A percentile compares a stretch with the other conserved stretches of the same genome.
Conservation (phyloP, 1,140 invertebrate genomes). For the Venustaconcha ellipsiformis region DNA sequence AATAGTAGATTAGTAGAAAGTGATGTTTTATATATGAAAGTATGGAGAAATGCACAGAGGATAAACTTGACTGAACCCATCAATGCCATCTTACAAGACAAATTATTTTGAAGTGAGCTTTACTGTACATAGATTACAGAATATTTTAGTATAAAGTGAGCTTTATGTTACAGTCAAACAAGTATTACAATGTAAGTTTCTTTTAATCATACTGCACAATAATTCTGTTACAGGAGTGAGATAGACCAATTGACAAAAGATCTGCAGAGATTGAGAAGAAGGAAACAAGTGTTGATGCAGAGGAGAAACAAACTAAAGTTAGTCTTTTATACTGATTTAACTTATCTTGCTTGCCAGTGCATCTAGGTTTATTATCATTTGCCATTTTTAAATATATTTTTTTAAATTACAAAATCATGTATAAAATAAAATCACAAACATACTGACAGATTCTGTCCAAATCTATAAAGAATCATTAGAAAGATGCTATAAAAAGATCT, state of each 20-base stretch:
- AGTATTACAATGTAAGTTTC: not conserved
- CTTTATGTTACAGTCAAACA: not conserved
- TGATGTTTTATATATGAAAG: too few species aligned
- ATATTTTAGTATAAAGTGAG: too few species aligned
- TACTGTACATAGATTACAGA: too few species aligned
- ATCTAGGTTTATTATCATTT: too few species aligned
- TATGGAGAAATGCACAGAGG: too few species aligned
- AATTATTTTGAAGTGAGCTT: too few species aligned
- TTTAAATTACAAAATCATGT: not conserved
- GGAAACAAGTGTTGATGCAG: constrained; percentile 48
- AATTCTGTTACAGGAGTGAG: constrained; percentile 42
- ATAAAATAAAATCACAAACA: not conserved
- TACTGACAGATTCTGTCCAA: not conserved
- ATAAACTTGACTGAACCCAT: too few species aligned
- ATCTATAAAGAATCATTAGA: not conserved
- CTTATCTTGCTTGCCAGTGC: not conserved
- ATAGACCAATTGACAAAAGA: constrained; percentile 40
- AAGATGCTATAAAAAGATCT: not conserved
- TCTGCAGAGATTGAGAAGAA: constrained; percentile 41
- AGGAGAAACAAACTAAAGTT: constrained; percentile 57
- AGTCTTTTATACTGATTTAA: constrained; percentile 1
- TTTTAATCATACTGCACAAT: not conserved
- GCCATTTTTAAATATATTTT: too few species aligned
- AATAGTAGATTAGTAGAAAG: too few species aligned
- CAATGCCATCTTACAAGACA: too few species aligned